phyloP scores from a whole-genome alignment of 2,797 vertebrate species.

The Gymnopithys bicolor region DNA sequence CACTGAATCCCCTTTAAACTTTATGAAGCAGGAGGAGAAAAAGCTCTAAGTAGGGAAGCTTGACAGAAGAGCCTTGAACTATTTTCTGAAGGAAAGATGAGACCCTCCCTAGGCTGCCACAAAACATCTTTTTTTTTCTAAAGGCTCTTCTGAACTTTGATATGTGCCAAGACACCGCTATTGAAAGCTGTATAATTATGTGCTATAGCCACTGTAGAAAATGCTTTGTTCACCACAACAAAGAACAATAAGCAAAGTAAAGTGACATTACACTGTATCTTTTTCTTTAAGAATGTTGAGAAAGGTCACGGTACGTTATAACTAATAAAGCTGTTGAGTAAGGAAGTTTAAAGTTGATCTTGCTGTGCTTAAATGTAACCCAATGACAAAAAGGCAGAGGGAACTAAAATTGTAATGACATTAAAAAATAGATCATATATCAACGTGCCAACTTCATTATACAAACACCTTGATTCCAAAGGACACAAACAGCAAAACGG shows the following conservation, averaged over 20 bases:
- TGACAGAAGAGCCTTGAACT: conserved; percentile 95
- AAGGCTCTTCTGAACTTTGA: conserved; percentile 89
- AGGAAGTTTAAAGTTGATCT: conserved; percentile 83
- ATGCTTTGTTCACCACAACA: conserved; percentile 86
- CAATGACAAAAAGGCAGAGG: conserved; percentile 79
- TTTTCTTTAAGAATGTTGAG: conserved; percentile 87
- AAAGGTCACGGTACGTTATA: conserved; percentile 81
- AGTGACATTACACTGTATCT: conserved; percentile 84
- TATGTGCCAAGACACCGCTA: conserved; percentile 87
- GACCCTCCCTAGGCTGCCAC: conserved; percentile 93
- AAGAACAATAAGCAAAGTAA: conserved; percentile 87
- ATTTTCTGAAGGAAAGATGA: conserved; percentile 94
- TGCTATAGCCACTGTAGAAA: conserved; percentile 85
- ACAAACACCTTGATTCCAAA: conserved; percentile 75
- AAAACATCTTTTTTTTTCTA: conserved; percentile 92
- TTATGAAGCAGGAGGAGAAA: conserved; percentile 90
- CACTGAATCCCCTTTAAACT: conserved; percentile 89
- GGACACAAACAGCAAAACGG: conserved; percentile 31
- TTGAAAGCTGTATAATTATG: conserved; percentile 88
- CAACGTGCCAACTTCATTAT: conserved; percentile 74
- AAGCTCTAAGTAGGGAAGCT: conserved; percentile 88
- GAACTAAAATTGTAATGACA: conserved; percentile 78
- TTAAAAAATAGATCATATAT: conserved; percentile 76
- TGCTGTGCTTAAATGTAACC: conserved; percentile 79
- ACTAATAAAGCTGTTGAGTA: conserved; percentile 86